phyloP scores from a whole-genome alignment of 2,113 vertebrate genomes.

The Pampusana beccarii region DNA sequence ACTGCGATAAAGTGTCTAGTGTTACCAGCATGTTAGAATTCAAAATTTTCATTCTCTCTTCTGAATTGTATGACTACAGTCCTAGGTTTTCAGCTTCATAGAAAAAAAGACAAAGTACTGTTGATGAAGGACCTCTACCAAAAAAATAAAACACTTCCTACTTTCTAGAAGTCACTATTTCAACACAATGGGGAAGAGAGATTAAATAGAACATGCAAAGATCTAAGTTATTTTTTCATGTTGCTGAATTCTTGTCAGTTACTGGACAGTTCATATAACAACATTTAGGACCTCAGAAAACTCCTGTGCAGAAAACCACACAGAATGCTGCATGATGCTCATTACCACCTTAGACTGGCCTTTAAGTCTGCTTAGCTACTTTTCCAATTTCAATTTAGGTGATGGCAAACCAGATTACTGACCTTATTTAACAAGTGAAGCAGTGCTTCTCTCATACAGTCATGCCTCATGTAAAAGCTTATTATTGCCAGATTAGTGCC shows the following conservation, averaged over 20 bases:
- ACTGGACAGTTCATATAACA: not conserved
- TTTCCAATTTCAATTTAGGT: not conserved
- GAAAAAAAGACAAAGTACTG: not conserved
- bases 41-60: not conserved
- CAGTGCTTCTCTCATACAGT: constrained; percentile 87
- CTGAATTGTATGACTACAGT: not conserved
- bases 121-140: not conserved
- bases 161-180: not conserved
- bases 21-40: not conserved
- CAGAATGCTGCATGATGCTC: not conserved
- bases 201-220: not conserved
- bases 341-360: not conserved
- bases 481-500: constrained; percentile 90
- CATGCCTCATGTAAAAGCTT: constrained; percentile 91
- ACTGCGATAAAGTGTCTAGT: not conserved
- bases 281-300: not conserved
- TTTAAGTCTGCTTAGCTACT: not conserved
- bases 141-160: not conserved
- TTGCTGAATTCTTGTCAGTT: not conserved
- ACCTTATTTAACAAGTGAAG: constrained; percentile 90
- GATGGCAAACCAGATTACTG: not conserved
- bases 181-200: not conserved
- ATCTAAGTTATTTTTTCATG: not conserved
- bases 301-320: not conserved
- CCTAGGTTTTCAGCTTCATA: not conserved